A percentile compares a stretch with the other conserved stretches of the same genome.
phyloP scores from a whole-genome alignment of 2,797 vertebrate species.

The Danio albolineatus region DNA sequence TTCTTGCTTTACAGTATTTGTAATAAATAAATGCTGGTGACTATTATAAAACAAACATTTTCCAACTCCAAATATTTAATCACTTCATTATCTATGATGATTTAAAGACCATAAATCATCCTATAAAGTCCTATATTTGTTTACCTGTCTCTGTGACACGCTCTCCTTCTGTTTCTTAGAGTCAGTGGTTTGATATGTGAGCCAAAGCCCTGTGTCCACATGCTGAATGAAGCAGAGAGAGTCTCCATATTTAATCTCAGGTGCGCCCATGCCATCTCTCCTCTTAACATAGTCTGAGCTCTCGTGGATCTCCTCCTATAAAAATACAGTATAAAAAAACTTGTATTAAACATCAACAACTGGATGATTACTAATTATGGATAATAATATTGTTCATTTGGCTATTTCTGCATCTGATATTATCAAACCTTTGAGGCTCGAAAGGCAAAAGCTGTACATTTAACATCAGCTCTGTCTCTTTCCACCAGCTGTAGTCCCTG shows the following conservation, averaged over 20 bases:
- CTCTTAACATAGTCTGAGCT: conserved; percentile 80
- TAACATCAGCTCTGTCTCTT: conserved; percentile 88
- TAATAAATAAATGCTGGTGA: too few relatives aligned
- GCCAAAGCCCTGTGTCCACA: conserved; percentile 89
- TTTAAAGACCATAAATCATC: too few relatives aligned
- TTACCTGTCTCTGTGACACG: conserved; percentile 86
- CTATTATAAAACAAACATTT: too few relatives aligned
- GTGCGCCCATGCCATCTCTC: conserved; percentile 89
- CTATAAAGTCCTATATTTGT: not conserved
- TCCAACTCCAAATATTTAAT: too few relatives aligned
- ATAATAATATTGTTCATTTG: not conserved
- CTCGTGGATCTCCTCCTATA: conserved; percentile 75
- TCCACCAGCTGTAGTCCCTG: conserved; percentile 87
- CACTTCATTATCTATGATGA: too few relatives aligned
- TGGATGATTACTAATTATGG: not conserved
- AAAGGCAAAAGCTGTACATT: conserved; percentile 91
- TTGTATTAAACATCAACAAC: not conserved
- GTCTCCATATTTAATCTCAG: conserved; percentile 96
- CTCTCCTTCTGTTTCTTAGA: conserved; percentile 85
- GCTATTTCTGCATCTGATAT: conserved; percentile 1
- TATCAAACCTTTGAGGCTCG: conserved; percentile 88
- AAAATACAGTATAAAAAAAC: not conserved
- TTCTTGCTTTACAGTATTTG: too few relatives aligned
- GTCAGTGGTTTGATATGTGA: conserved; percentile 90
- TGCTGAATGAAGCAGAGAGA: conserved; percentile 94